Base-by-base conservation (phyloP, 2,113 vertebrate genomes). In the Crocuta crocuta region DNA sequence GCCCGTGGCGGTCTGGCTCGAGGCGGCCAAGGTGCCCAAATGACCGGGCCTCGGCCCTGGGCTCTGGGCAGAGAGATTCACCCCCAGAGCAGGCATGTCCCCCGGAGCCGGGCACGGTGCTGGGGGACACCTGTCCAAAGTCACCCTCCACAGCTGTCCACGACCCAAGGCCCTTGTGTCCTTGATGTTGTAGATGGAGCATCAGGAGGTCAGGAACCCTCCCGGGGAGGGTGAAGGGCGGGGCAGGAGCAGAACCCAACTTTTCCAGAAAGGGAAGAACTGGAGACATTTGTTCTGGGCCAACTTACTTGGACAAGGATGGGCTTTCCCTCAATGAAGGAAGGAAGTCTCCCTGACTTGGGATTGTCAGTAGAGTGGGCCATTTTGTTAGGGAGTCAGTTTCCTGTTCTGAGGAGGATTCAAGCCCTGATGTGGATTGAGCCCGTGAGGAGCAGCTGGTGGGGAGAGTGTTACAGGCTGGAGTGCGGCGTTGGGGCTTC, bases 281-380 rank as follows among this genome's bases (percentile, higher is more conserved):
- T 11, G n/a, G 28, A 80, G 9, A 26, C 10, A n/a, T 31, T 15
- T 53, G 13, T 65, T 70, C 43, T 66, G 28, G 50, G 55, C 28
- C 2, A 3, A 31, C 9, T 35, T 5, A 31, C 1, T 2, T 1
- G 5, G 50, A 48, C 10, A 8, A 16, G 33, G 73, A 23, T 39
- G 23, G 65, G 9, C 84, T 78, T 35, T 78, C 26, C 16, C 43
- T 39, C 10, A 1, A 4, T 6, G 28, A 31, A 79, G 21, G 28
- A n/a, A 74, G 21, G 39, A 31, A 1, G n/a, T n/a, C 16, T 17
- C 48, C 65, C 53, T 8, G 26, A 43, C 74, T 3, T 10, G 4
- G 39, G 63, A 10, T 50, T 35, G 28, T 53, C 5, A 6, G 28
- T 11, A 55, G 71, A 63, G 39, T 12, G 65, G 0, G 9, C 21